Percentiles rank a stretch among this genome's conserved stretches.
Evolutionary conservation across 2,797 vertebrate species (phyloP).

Genomic region (Lophura swinhoii): DNA sequence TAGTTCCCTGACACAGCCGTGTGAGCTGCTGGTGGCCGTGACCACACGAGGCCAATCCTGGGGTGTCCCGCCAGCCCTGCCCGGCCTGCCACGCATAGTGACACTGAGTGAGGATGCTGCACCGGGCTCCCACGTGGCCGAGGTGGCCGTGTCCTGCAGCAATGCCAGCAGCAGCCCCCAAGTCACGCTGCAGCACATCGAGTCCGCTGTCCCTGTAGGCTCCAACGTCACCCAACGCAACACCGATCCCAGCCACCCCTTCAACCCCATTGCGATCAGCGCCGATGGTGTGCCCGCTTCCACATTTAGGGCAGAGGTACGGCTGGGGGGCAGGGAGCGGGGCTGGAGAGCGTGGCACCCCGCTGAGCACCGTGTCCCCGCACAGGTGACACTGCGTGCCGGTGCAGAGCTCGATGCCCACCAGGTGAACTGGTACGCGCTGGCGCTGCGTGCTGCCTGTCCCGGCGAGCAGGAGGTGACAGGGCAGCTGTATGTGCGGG

Average conservation of each 20-base stretch:
- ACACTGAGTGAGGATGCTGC: constrained; percentile 52
- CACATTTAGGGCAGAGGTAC: not conserved
- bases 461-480: not conserved
- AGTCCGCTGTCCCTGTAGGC: not conserved
- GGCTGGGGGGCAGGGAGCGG: fast-evolving
- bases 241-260: not conserved
- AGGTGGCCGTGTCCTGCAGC: constrained; percentile 68
- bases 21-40: fast-evolving
- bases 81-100: constrained; percentile 47
- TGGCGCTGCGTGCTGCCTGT: constrained; percentile 65
- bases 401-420: constrained; percentile 58
- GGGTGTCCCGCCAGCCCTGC: constrained; percentile 19
- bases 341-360: fast-evolving
- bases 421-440: constrained; percentile 60
- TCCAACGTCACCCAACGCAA: not conserved
- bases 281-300: fast-evolving
- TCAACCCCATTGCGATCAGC: not conserved
- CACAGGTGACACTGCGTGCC: constrained; percentile 76
- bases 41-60: fast-evolving
- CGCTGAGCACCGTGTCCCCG: fast-evolving
- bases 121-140: not conserved
- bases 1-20: not conserved
- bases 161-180: not conserved
- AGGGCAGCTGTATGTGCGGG: constrained; percentile 46
- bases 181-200: not conserved